phyloP scores from a whole-genome alignment of 2,113 vertebrate species.

The Sminthopsis crassicaudata region DNA sequence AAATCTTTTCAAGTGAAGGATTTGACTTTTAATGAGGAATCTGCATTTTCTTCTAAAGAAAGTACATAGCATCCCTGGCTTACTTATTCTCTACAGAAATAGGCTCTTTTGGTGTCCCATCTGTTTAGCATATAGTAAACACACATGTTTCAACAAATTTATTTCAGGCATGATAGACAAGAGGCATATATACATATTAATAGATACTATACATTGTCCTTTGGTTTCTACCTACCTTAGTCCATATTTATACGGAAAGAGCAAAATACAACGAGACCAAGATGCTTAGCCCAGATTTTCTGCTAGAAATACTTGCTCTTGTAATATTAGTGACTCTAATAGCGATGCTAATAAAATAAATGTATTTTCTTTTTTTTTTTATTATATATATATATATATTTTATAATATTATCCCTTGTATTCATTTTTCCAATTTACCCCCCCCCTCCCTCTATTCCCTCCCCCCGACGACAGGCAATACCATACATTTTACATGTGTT shows the following conservation, averaged over 20 bases:
- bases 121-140: neutral
- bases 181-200: neutral
- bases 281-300: slow-evolving; percentile 14
- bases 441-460: too few species aligned
- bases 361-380: neutral
- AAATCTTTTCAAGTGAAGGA: slow-evolving; percentile 64
- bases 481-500: too few species aligned
- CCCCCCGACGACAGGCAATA: too few species aligned
- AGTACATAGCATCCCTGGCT: slow-evolving; percentile 17
- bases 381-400: too few species aligned
- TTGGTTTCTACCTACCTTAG: neutral
- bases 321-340: neutral
- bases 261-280: neutral
- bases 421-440: too few species aligned
- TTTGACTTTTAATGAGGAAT: slow-evolving; percentile 72
- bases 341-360: neutral
- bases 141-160: slow-evolving; percentile 21
- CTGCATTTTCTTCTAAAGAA: slow-evolving; percentile 59
- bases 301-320: neutral
- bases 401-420: too few species aligned
- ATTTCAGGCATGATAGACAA: neutral
- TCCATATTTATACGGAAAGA: slow-evolving; percentile 11
- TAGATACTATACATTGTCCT: neutral
- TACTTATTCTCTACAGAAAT: slow-evolving; percentile 58
- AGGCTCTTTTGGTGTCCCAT: neutral